These are phyloP conservation scores for Porites rus DNA, from an alignment of 92 coral and sea anemone species.

Conservation along the genomic window DNA sequence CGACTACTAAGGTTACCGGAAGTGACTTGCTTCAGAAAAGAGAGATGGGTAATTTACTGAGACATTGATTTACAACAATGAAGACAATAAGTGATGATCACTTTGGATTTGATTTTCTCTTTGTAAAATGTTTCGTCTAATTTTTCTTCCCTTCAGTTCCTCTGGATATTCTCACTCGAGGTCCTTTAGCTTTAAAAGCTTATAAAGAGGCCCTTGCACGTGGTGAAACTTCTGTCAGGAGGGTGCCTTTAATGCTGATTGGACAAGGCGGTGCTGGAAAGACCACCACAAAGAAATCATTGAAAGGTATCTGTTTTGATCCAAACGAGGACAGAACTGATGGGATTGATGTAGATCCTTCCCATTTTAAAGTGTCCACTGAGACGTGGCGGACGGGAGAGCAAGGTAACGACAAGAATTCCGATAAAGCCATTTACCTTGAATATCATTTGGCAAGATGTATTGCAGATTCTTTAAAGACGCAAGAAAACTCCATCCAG, in stretches of 20 bases:
- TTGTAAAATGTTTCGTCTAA: too few species aligned
- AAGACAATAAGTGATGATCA: too few species aligned
- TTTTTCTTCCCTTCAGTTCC: conserved; percentile 46
- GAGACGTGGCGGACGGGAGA: not conserved
- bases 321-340: not conserved
- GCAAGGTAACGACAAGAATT: too few species aligned
- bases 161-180: conserved; percentile 32
- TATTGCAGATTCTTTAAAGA: not conserved
- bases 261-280: conserved; percentile 55
- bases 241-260: too few species aligned
- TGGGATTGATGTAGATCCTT: not conserved
- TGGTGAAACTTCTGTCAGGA: conserved; percentile 44
- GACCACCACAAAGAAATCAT: conserved; percentile 66
- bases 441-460: not conserved
- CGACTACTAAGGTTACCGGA: too few species aligned
- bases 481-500: not conserved
- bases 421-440: too few species aligned
- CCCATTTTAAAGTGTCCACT: not conserved
- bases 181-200: conserved; percentile 31
- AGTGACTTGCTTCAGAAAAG: too few species aligned
- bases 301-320: not conserved
- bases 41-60: too few species aligned
- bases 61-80: not conserved
- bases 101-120: too few species aligned
- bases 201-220: conserved; percentile 53